These are phyloP conservation scores for Plagiodera versicolora DNA, from an alignment of 2,888 invertebrate species.

Conservation along the genomic window DNA sequence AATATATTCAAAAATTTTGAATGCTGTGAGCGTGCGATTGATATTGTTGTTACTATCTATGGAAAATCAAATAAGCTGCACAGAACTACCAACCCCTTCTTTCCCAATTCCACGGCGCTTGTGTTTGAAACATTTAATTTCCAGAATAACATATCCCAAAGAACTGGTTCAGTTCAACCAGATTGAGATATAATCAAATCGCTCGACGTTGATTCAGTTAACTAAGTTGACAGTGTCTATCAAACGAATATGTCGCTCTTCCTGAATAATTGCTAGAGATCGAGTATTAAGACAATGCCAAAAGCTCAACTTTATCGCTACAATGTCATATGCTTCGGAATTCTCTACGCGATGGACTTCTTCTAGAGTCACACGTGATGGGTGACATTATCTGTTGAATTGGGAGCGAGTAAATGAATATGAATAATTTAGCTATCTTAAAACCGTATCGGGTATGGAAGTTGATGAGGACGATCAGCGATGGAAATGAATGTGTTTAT, in stretches of 20 bases:
- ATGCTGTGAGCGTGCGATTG: too few relatives aligned
- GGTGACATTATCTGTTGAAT: slow-evolving; percentile 8
- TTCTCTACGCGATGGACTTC: background rate
- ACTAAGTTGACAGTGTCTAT: slow-evolving; percentile 31
- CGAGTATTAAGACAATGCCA: slow-evolving; percentile 22
- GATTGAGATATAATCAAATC: slow-evolving; percentile 44
- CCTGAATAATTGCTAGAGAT: slow-evolving; percentile 26
- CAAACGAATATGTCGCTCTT: slow-evolving; percentile 28
- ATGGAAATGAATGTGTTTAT: background rate
- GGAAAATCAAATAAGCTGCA: too few relatives aligned
- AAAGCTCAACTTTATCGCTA: slow-evolving; percentile 4
- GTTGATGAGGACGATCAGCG: background rate
- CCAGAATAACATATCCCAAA: slow-evolving; percentile 38
- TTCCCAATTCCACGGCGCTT: too few relatives aligned
- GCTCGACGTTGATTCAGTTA: slow-evolving; percentile 38
- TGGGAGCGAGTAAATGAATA: slow-evolving; percentile 5
- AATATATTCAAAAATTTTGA: too few relatives aligned
- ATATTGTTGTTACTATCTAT: too few relatives aligned
- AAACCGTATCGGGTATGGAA: background rate
- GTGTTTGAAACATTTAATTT: slow-evolving; percentile 24
- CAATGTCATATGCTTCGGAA: background rate
- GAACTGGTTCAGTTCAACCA: slow-evolving; percentile 42
- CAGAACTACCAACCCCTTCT: too few relatives aligned
- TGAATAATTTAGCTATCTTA: slow-evolving; percentile 10
- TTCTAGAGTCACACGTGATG: background rate